Evolutionary conservation across 2,113 vertebrate genomes (phyloP), one percentile per base, ranked within the genome.

Genomic region (Aythya baeri): DNA sequence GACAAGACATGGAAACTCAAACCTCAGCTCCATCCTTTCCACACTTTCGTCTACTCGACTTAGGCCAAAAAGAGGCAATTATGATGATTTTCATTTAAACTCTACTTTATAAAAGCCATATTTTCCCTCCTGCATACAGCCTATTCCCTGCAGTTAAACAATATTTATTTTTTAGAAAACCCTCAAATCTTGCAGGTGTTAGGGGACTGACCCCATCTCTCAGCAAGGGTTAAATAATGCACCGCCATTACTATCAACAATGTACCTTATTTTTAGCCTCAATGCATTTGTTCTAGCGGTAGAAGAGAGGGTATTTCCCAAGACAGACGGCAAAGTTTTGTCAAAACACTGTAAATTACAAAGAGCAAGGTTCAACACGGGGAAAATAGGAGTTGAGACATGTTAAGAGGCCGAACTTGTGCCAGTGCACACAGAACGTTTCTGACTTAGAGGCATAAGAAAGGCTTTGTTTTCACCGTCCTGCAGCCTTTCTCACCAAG

Each of bases 321-420:
- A 90, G 90, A 74, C 43, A 88, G 73, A 63, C 74, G 73, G 71
- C 36, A 88, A 86, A 77, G 72, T 86, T 94, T 91, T 91, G 86
- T 95, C 90, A 86, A 90, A 96, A 93, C 86, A 73, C 73, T 65
- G 38, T 71, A 82, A 94, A 90, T 72, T 83, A 86, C 70, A 73
- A 71, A 83, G 38, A 91, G 34, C 84, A 63, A 74, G 25, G 75
- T 66, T 95, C 71, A 86, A 20, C 81, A 70, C 18, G 15, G 61
- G 83, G 68, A 75, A 94, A 81, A 74, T 4, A 91, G 43, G 29
- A 93, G 90, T 75, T 2, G 9, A 91, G 88, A 92, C 93, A 90
- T 94, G 84, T 78, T 75, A 55, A 32, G 83, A 93, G 49, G 38
- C 86, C 74, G 76, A 88, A 54, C 17, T 57, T 92, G 44, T 84